These are phyloP conservation scores for Poecilia wingei DNA, from an alignment of 2,797 vertebrate species.

Conservation along the genomic window DNA sequence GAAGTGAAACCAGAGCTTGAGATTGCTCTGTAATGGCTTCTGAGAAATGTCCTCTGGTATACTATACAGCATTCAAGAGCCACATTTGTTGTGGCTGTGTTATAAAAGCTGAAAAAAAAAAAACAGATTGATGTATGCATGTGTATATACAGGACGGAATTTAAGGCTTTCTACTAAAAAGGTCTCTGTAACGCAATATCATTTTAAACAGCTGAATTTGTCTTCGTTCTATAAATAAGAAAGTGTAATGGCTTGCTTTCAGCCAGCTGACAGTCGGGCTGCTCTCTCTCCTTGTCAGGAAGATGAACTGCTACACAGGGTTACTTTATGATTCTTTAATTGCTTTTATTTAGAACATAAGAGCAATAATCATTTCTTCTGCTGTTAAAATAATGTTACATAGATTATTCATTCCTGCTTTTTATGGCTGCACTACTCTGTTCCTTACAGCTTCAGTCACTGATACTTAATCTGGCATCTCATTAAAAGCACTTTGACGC, in stretches of 20 bases:
- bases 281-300: not conserved
- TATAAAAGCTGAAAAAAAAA: not conserved
- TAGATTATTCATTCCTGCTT: not conserved
- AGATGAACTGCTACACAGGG: not conserved
- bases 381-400: not conserved
- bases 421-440: not conserved
- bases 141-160: not conserved
- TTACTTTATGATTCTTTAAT: not conserved
- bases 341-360: not conserved
- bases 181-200: not conserved
- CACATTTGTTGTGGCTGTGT: conserved; percentile 32
- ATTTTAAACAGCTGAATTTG: not conserved
- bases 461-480: not conserved
- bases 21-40: conserved; percentile 59
- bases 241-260: not conserved
- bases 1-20: conserved; percentile 70
- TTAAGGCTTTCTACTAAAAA: not conserved
- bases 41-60: conserved; percentile 49
- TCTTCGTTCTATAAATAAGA: not conserved
- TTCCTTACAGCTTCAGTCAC: not conserved
- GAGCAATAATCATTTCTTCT: not conserved
- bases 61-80: conserved; percentile 28
- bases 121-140: not conserved
- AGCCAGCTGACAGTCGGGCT: not conserved
- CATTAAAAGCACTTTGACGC: not conserved